These are phyloP conservation scores for Sebastiscus tertius DNA, from an alignment of 2,797 vertebrate species.

Conservation along the genomic window DNA sequence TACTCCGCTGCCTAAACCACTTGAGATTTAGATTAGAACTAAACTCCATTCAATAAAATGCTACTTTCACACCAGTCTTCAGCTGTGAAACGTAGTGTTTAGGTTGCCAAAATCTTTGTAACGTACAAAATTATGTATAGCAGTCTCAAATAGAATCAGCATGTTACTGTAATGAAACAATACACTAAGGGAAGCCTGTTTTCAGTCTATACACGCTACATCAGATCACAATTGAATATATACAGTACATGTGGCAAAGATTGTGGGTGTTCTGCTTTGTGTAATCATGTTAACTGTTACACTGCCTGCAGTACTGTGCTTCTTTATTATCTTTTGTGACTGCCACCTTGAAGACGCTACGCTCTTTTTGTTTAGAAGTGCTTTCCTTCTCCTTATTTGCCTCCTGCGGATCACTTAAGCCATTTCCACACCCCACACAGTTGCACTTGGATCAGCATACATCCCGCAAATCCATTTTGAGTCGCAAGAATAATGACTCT, in stretches of 20 bases:
- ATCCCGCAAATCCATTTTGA: constrained; percentile 53
- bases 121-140: not conserved
- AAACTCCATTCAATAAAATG: not conserved
- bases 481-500: constrained; percentile 54
- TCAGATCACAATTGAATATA: not conserved
- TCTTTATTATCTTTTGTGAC: constrained; percentile 13
- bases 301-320: constrained; percentile 20
- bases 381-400: constrained; percentile 42
- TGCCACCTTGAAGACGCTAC: constrained; percentile 40
- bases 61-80: not conserved
- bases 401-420: constrained; percentile 51
- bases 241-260: not conserved
- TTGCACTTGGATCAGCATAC: constrained; percentile 49
- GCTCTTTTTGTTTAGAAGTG: constrained; percentile 38
- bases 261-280: constrained; percentile 42
- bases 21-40: constrained; percentile 21
- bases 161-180: not conserved
- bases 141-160: not conserved
- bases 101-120: not conserved
- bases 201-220: not conserved
- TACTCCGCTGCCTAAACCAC: not conserved
- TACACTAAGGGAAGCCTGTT: not conserved
- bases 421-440: constrained; percentile 63
- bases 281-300: constrained; percentile 33
- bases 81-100: not conserved